Conservation (phyloP, 2,888 invertebrate genomes). For the Rhingia campestris region DNA sequence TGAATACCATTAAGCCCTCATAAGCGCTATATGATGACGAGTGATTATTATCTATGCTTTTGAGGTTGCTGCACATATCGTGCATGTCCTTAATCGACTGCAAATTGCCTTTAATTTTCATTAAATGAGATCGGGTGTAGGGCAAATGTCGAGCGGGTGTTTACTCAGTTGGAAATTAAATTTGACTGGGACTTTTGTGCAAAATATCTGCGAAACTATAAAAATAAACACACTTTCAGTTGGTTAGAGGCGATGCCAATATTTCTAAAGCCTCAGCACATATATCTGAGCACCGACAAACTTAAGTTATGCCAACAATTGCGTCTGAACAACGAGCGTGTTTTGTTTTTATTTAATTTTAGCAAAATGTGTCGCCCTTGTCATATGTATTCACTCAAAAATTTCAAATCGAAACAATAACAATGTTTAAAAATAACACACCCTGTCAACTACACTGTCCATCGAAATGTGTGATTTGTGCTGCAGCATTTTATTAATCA, state of each 20-base stretch:
- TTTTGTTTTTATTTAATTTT: conserved; percentile 13
- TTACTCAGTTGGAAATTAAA: not conserved
- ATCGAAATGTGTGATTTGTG: conserved; percentile 23
- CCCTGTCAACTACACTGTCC: not conserved
- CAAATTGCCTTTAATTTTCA: conserved; percentile 29
- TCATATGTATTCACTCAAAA: conserved; percentile 12
- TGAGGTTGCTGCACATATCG: not conserved
- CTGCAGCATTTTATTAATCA: conserved; percentile 28
- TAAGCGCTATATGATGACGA: conserved; percentile 12
- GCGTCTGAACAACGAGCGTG: conserved; percentile 9
- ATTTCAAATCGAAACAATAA: conserved; percentile 29
- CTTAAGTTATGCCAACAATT: conserved; percentile 25
- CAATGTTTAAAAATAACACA: conserved; percentile 55
- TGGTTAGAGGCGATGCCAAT: conserved; percentile 17
- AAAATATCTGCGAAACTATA: not conserved
- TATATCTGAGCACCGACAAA: conserved; percentile 19
- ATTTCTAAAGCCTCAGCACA: not conserved
- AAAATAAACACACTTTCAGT: conserved; percentile 23
- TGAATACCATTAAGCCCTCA: conserved; percentile 59
- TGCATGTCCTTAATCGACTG: conserved; percentile 43
- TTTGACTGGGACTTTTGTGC: not conserved
- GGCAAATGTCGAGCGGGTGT: not conserved
- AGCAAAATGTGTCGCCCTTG: conserved; percentile 41
- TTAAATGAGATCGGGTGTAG: not conserved
- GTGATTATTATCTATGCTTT: conserved; percentile 35